A percentile compares a stretch with the other conserved stretches of the same genome.
phyloP scores from a whole-genome alignment of 1,140 invertebrate genomes.

The Scaptomyza hsui region DNA sequence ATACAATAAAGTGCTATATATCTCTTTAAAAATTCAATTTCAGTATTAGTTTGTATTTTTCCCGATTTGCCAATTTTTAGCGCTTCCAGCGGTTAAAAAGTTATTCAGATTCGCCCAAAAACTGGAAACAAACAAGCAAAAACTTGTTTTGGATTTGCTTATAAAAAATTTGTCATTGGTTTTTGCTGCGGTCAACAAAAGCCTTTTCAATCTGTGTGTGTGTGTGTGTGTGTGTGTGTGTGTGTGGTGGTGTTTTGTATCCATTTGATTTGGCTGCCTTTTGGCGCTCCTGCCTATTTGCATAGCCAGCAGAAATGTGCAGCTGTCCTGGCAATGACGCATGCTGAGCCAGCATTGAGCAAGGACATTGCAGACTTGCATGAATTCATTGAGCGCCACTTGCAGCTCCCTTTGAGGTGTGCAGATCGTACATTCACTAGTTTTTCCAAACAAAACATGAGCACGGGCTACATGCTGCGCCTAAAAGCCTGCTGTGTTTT shows the following conservation, averaged over 20 bases:
- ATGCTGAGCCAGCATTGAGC: not conserved
- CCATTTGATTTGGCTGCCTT: slow-evolving; percentile 12
- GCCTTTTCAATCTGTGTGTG: not conserved
- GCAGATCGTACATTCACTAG: not conserved
- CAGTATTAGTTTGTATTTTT: not conserved
- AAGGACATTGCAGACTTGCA: slow-evolving; percentile 5
- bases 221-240: not conserved
- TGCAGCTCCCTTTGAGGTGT: slow-evolving; percentile 28
- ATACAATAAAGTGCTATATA: no score
- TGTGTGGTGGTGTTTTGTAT: slow-evolving; percentile 4
- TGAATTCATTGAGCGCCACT: slow-evolving; percentile 7
- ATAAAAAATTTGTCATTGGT: slow-evolving; percentile 5
- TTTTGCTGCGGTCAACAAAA: slow-evolving; percentile 33
- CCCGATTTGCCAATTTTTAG: not conserved
- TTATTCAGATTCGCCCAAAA: slow-evolving; percentile 1
- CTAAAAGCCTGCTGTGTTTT: not conserved
- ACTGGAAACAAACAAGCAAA: slow-evolving; percentile 2
- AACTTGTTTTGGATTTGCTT: slow-evolving; percentile 7
- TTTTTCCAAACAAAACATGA: not conserved
- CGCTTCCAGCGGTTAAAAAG: not conserved
- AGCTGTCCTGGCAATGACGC: slow-evolving; percentile 9
- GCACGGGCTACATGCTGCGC: not conserved
- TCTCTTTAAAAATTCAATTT: not conserved
- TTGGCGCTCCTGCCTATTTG: slow-evolving; percentile 13
- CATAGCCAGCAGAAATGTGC: slow-evolving; percentile 14